A percentile compares a stretch with the other conserved stretches of the same genome.
These are phyloP conservation scores for Heliothis subflexa DNA, from an alignment of 1,140 invertebrate genomes.

Conservation along the genomic window DNA sequence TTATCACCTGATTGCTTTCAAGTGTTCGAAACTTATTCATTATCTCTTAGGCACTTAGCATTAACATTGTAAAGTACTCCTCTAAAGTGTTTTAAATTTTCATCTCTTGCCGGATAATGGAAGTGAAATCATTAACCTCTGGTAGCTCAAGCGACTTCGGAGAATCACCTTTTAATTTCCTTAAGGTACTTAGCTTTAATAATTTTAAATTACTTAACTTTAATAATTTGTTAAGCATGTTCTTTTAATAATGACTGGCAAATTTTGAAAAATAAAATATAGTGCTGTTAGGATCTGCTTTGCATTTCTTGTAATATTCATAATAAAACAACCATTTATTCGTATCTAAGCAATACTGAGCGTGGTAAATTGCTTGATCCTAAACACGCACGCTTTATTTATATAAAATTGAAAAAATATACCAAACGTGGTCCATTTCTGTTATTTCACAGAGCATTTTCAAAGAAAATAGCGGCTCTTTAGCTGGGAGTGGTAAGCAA, in stretches of 20 bases:
- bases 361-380: neutral
- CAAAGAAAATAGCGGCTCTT: neutral
- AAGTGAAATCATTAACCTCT: constrained; percentile 15
- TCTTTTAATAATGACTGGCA: too few relatives aligned
- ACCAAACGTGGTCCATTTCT: neutral
- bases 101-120: neutral
- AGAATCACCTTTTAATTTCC: constrained; percentile 6
- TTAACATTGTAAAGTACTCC: neutral
- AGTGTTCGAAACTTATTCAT: neutral
- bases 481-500: neutral
- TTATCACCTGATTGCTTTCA: constrained; percentile 1
- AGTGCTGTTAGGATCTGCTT: too few relatives aligned
- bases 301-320: too few relatives aligned
- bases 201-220: neutral
- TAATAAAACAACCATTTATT: neutral
- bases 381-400: neutral
- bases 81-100: neutral
- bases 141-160: neutral
- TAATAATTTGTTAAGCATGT: neutral
- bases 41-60: neutral
- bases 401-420: neutral
- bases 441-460: constrained; percentile 11
- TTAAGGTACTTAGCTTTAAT: constrained; percentile 5
- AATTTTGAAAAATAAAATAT: too few relatives aligned
- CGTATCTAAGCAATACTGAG: neutral